Evolutionary conservation across 2,113 vertebrate species (phyloP).

Genomic region (Psettodes erumei): DNA sequence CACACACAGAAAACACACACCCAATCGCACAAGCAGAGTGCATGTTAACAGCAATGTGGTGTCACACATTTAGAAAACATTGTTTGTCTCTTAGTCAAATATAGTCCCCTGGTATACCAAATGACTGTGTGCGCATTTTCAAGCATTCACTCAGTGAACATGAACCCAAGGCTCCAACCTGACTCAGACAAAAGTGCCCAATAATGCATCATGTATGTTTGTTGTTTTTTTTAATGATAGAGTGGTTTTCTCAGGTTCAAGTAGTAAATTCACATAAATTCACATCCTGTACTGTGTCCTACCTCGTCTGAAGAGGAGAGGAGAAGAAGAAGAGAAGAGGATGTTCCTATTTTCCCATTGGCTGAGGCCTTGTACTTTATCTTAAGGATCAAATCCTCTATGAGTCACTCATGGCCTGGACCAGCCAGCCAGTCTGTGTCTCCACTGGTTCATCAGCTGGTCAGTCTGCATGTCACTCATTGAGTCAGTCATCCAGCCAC

Average conservation of each 20-base stretch:
- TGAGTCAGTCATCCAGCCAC: slow-evolving; percentile 21
- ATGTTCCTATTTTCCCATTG: slow-evolving; percentile 5
- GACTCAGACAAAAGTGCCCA: no score
- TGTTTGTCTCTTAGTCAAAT: slow-evolving; percentile 52
- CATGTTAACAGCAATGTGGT: slow-evolving; percentile 43
- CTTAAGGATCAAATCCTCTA: slow-evolving; percentile 7
- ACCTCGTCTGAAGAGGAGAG: neutral
- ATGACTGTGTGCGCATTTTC: slow-evolving; percentile 30
- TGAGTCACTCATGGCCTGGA: neutral
- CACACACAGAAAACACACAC: neutral
- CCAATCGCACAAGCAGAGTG: no score
- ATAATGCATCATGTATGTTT: neutral
- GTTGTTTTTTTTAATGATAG: neutral
- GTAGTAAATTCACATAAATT: neutral
- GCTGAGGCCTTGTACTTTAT: slow-evolving; percentile 10
- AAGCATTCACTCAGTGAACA: slow-evolving; percentile 29
- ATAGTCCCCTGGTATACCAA: slow-evolving; percentile 37
- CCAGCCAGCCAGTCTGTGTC: no score
- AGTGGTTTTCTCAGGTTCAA: slow-evolving; percentile 1
- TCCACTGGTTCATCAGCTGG: no score
- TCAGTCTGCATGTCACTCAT: slow-evolving; percentile 46
- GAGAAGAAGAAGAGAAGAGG: neutral
- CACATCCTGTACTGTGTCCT: neutral
- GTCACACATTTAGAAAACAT: slow-evolving; percentile 55
- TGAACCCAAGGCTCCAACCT: neutral